Conservation (phyloP, 1,140 invertebrate species). For the Drosophila pandora region DNA sequence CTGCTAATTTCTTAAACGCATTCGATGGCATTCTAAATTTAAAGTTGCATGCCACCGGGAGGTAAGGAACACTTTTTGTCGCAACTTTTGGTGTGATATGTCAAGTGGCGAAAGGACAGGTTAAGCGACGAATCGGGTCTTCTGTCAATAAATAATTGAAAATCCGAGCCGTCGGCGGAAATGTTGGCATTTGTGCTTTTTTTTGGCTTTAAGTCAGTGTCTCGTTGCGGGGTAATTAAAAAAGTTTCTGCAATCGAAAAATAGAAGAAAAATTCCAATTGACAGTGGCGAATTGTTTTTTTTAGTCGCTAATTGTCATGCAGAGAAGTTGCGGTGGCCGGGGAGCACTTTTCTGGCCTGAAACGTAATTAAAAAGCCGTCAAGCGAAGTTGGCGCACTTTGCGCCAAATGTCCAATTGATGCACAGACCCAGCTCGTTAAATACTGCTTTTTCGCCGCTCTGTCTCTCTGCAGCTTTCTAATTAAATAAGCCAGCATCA, state of each 20-base stretch:
- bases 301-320: constrained; percentile 68
- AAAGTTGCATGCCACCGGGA: constrained; percentile 28
- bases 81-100: constrained; percentile 30
- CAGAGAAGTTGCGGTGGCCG: constrained; percentile 7
- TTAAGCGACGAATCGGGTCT: constrained; percentile 58
- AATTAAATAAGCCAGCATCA: constrained; percentile 77
- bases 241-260: constrained; percentile 61
- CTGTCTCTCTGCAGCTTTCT: constrained; percentile 58
- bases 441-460: constrained; percentile 37
- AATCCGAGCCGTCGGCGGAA: constrained; percentile 45
- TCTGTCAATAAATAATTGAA: constrained; percentile 78
- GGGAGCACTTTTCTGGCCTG: constrained; percentile 43
- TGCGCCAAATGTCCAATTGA: constrained; percentile 73
- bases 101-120: constrained; percentile 64
- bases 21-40: neutral
- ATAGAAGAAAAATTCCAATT: constrained; percentile 53
- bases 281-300: constrained; percentile 45
- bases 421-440: constrained; percentile 64
- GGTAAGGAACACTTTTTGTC: constrained; percentile 16
- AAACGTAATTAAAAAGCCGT: constrained; percentile 78
- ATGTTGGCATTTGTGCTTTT: constrained; percentile 18
- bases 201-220: constrained; percentile 13
- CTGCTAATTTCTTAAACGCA: constrained; percentile 22
- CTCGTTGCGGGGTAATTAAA: constrained; percentile 72
- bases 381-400: constrained; percentile 64